phyloP scores from a whole-genome alignment of 2,113 vertebrate species.

The Synchiropus splendidus region DNA sequence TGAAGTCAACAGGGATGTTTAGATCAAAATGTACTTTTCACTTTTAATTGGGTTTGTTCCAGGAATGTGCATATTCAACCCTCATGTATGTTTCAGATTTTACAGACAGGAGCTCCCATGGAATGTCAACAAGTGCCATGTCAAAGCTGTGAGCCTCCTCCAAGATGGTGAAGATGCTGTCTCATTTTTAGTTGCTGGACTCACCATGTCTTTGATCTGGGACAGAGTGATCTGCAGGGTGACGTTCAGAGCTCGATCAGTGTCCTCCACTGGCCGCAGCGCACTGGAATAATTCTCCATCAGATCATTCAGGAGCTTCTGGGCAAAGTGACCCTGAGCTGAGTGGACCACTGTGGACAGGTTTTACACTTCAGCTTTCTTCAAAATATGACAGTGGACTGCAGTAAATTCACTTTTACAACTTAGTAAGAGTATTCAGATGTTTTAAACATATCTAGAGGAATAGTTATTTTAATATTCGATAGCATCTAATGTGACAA shows the following conservation, averaged over 20 bases:
- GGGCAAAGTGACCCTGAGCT: constrained; percentile 85
- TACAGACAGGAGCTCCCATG: too few relatives aligned
- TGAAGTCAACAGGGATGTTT: not conserved
- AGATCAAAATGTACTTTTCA: not conserved
- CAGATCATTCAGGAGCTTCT: constrained; percentile 82
- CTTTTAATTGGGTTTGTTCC: too few relatives aligned
- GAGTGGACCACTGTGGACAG: constrained; percentile 64
- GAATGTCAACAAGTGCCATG: not conserved
- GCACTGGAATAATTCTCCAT: constrained; percentile 91
- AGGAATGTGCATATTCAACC: too few relatives aligned
- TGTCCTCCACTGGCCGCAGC: constrained; percentile 89
- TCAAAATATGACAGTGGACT: too few relatives aligned
- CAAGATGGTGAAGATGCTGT: not conserved
- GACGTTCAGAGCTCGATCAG: constrained; percentile 87
- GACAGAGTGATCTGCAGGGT: constrained; percentile 92
- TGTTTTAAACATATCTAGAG: too few relatives aligned
- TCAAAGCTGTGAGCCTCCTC: too few relatives aligned
- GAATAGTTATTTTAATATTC: too few relatives aligned
- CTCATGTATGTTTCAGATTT: too few relatives aligned
- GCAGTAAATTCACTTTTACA: too few relatives aligned
- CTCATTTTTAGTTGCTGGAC: constrained; percentile 17
- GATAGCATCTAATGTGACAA: too few relatives aligned
- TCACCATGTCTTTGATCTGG: constrained; percentile 98
- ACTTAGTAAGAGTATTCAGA: too few relatives aligned
- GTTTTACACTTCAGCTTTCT: too few relatives aligned